Evolutionary conservation across 2,888 invertebrate genomes (phyloP).

Genomic region (Hanleya hanleyi): DNA sequence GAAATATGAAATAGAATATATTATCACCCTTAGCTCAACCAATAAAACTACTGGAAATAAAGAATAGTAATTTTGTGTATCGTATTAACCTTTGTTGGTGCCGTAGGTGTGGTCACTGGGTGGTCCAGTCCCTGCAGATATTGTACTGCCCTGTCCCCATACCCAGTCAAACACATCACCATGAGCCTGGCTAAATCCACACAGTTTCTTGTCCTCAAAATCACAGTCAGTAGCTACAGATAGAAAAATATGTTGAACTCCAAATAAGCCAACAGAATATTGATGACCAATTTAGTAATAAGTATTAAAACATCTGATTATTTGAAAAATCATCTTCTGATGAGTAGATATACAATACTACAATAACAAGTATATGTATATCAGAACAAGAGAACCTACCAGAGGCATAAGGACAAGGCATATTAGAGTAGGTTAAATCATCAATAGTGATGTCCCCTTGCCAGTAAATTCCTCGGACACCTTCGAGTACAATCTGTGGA

Average conservation of each 20-base stretch:
- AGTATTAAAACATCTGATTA: background rate
- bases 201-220: constrained; percentile 58
- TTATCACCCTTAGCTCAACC: too few relatives aligned
- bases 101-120: constrained; percentile 49
- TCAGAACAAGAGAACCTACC: constrained; percentile 8
- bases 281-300: background rate
- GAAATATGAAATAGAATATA: too few relatives aligned
- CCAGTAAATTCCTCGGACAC: constrained; percentile 30
- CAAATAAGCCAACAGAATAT: too few relatives aligned
- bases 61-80: too few relatives aligned
- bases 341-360: too few relatives aligned
- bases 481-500: constrained; percentile 37
- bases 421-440: constrained; percentile 38
- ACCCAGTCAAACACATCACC: constrained; percentile 59
- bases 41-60: too few relatives aligned
- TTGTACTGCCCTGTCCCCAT: constrained; percentile 42
- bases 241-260: background rate
- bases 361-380: background rate
- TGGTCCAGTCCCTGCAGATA: constrained; percentile 50
- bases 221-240: constrained; percentile 54
- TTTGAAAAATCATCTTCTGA: too few relatives aligned
- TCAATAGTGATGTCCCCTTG: constrained; percentile 42
- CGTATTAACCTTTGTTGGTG: background rate
- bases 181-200: constrained; percentile 39
- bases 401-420: constrained; percentile 32